These are phyloP conservation scores for Drosophila putrida DNA, from an alignment of 2,888 invertebrate genomes.

Conservation along the genomic window DNA sequence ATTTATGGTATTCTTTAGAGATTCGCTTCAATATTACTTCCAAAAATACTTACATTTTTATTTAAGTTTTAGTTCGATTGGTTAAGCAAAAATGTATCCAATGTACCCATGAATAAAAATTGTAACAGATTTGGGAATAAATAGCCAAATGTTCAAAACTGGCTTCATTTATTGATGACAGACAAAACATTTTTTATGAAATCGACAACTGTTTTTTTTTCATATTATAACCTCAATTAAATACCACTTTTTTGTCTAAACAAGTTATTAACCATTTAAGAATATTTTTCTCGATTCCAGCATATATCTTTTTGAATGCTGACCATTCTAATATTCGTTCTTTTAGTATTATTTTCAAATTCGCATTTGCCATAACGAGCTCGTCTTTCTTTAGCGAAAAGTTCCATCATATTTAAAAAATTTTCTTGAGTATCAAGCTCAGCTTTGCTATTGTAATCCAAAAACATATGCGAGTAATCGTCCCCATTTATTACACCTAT, in stretches of 20 bases:
- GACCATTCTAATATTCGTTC: conserved; percentile 45
- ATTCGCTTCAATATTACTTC: too few relatives aligned
- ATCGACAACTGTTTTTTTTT: background rate
- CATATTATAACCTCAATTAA: background rate
- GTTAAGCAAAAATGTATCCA: too few relatives aligned
- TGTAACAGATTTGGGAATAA: too few relatives aligned
- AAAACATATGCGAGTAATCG: conserved; percentile 70
- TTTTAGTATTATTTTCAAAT: conserved; percentile 59
- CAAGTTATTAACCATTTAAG: background rate
- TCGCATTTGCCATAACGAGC: conserved; percentile 60
- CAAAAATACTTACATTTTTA: too few relatives aligned
- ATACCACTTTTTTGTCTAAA: background rate
- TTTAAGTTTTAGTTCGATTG: too few relatives aligned
- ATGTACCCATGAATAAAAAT: too few relatives aligned
- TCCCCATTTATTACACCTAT: conserved; percentile 76
- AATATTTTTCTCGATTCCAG: conserved; percentile 16
- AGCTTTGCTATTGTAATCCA: conserved; percentile 4
- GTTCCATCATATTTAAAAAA: conserved; percentile 70
- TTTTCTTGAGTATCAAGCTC: conserved; percentile 55
- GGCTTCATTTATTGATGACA: background rate
- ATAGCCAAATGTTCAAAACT: background rate
- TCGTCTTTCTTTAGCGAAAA: conserved; percentile 53
- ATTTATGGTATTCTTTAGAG: too few relatives aligned
- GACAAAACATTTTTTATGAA: too few relatives aligned
- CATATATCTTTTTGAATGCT: conserved; percentile 58